A percentile compares a stretch with the other conserved stretches of the same genome.
These are phyloP conservation scores for Mythimna lalbum DNA, from an alignment of 2,888 invertebrate species.

Conservation along the genomic window DNA sequence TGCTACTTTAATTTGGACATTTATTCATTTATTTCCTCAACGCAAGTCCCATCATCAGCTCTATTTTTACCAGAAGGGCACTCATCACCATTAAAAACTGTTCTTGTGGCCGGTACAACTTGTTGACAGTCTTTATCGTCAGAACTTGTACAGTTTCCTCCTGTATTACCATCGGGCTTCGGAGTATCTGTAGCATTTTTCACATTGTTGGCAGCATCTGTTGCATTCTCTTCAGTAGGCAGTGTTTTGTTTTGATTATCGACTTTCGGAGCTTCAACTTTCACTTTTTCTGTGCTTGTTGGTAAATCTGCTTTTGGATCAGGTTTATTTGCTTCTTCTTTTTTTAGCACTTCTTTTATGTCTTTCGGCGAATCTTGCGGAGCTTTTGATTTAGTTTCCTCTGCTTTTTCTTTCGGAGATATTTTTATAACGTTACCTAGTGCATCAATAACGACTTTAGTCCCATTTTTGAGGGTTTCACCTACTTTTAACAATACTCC, in stretches of 20 bases:
- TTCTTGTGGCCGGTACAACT: not conserved
- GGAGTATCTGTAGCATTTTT: constrained; percentile 12
- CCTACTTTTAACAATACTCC: constrained; percentile 34
- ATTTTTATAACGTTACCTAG: constrained; percentile 37
- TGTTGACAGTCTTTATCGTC: constrained; percentile 8
- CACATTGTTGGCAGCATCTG: not conserved
- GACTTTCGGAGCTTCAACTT: not conserved
- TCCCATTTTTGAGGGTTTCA: constrained; percentile 43
- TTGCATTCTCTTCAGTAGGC: not conserved
- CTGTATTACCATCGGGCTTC: not conserved
- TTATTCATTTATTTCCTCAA: not conserved
- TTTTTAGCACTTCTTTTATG: not conserved
- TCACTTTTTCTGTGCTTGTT: constrained; percentile 21
- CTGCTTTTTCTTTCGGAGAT: constrained; percentile 15
- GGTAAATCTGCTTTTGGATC: not conserved
- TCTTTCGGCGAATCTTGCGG: not conserved
- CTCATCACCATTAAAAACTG: constrained; percentile 28
- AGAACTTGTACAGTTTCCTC: constrained; percentile 15
- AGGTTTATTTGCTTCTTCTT: constrained; percentile 2
- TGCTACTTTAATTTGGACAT: not conserved
- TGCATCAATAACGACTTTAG: constrained; percentile 41
- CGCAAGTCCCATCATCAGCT: constrained; percentile 50
- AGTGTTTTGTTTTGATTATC: constrained; percentile 32
- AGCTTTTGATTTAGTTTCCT: not conserved
- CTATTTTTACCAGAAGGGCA: constrained; percentile 33